Base-by-base conservation (phyloP, 2,888 invertebrate genomes). In the Hipparchia semele region DNA sequence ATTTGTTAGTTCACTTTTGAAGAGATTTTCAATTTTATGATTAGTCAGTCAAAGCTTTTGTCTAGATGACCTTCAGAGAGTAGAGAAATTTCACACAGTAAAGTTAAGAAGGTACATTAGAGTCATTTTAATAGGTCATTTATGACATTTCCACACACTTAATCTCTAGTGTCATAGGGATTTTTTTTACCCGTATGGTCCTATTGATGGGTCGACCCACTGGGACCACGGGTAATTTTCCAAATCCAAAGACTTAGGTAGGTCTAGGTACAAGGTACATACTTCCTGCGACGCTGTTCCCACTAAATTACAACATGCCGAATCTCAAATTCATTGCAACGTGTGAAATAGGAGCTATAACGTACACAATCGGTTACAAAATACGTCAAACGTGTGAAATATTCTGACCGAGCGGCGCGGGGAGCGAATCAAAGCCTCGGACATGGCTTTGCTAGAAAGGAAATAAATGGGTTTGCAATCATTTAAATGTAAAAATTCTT, bases 361-460 rank as follows among this genome's bases (percentile, higher is more conserved):
- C 6, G 53, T 65, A 65, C 49, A n/a, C 6, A 53, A 65, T 65
- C 53, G 53, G 65, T 65, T 65, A 53, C 53, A 12, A 53, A 53
- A 65, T 53, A 53, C 53, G 12, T 33, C 65, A 23, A 53, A 65
- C 53, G 53, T 65, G 65, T 33, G 33, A 65, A 65, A 65, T 64
- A 64, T 10, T 39, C 2, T 10, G 6, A 7, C n/a, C 49, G 49
- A 7, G 13, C 7, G 6, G 45, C 61, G 45, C 12, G 61, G 7
- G 13, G 6, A 45, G 12, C 7, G 45, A 61, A 45, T 12, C 61
- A 12, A 61, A 61, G 56, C 56, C 56, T 7, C 54, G 54, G 54
- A n/a, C 54, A 58, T 58, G 58, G 58, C 7, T 58, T 23, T 58
- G 58, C 23, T 23, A 23, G 23, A 39, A 39, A 23, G 39, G 1